Conservation (phyloP, 2,888 invertebrate genomes). For the Drosophila mercatorum region DNA sequence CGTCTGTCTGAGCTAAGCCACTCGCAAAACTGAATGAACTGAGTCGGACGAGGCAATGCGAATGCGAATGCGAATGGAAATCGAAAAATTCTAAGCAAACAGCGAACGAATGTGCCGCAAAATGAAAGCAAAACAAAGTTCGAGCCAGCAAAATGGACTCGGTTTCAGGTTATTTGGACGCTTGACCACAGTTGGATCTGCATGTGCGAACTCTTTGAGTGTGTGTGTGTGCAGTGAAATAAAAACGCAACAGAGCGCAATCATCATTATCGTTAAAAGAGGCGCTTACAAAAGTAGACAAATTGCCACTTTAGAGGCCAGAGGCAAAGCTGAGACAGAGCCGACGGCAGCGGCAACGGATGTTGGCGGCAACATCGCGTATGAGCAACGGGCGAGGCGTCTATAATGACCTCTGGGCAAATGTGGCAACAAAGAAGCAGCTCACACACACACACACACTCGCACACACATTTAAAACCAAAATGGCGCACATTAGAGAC, state of each 20-base stretch:
- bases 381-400: conserved; percentile 47
- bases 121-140: conserved; percentile 39
- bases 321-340: conserved; percentile 37
- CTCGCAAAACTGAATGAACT: conserved; percentile 50
- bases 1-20: conserved; percentile 40
- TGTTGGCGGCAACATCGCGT: conserved; percentile 56
- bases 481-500: conserved; percentile 79
- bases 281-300: conserved; percentile 81
- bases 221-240: conserved; percentile 63
- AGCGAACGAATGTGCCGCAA: conserved; percentile 20
- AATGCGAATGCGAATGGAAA: conserved; percentile 59
- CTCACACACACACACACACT: conserved; percentile 18
- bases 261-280: conserved; percentile 80
- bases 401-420: conserved; percentile 76
- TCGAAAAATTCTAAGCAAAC: conserved; percentile 70
- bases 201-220: conserved; percentile 25
- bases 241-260: conserved; percentile 81
- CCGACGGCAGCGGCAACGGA: conserved; percentile 36
- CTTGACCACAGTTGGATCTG: conserved; percentile 44
- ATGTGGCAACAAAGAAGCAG: conserved; percentile 43
- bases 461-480: conserved; percentile 61
- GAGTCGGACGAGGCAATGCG: not conserved
- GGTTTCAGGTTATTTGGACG: conserved; percentile 39
- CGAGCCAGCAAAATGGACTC: conserved; percentile 29
- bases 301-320: conserved; percentile 79